phyloP scores from a whole-genome alignment of 2,888 invertebrate genomes.

The Drosophila demipolita region DNA sequence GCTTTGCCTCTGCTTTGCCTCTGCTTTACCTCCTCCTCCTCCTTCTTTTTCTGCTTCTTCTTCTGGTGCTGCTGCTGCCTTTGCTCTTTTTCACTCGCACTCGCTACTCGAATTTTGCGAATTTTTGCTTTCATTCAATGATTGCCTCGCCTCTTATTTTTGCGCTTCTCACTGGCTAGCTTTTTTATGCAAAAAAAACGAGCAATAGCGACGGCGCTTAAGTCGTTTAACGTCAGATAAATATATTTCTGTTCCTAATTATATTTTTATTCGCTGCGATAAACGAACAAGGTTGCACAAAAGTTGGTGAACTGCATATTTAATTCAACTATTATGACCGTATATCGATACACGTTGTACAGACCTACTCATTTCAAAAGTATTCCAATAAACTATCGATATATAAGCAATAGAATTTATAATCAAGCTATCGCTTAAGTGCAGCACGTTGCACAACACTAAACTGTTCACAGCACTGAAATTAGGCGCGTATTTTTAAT shows the following conservation, averaged over 20 bases:
- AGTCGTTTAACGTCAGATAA: constrained; percentile 52
- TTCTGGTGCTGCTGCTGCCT: constrained; percentile 43
- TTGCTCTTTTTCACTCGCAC: constrained; percentile 61
- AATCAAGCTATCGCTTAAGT: not conserved
- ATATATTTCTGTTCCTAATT: constrained; percentile 62
- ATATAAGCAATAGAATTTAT: not conserved
- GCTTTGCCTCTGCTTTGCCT: constrained; percentile 44
- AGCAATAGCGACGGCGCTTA: constrained; percentile 47
- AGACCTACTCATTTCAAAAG: constrained; percentile 16
- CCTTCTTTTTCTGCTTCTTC: constrained; percentile 29
- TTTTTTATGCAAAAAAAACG: constrained; percentile 44
- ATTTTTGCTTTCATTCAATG: constrained; percentile 62
- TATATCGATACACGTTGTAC: constrained; percentile 35
- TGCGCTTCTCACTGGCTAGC: constrained; percentile 46
- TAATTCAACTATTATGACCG: constrained; percentile 38
- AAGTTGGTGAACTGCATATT: constrained; percentile 61
- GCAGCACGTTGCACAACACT: constrained; percentile 12
- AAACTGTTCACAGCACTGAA: not conserved
- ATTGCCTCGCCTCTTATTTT: constrained; percentile 53
- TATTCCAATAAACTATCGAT: constrained; percentile 3
- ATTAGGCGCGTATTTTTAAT: constrained; percentile 23
- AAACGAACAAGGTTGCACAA: constrained; percentile 62
- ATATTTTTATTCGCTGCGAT: constrained; percentile 67
- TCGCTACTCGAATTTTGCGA: constrained; percentile 59
- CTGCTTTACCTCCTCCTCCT: constrained; percentile 40